Evolutionary conservation across 1,140 invertebrate species (phyloP), one percentile per base, ranked within the genome.

Genomic region (Bradysia coprophila): DNA sequence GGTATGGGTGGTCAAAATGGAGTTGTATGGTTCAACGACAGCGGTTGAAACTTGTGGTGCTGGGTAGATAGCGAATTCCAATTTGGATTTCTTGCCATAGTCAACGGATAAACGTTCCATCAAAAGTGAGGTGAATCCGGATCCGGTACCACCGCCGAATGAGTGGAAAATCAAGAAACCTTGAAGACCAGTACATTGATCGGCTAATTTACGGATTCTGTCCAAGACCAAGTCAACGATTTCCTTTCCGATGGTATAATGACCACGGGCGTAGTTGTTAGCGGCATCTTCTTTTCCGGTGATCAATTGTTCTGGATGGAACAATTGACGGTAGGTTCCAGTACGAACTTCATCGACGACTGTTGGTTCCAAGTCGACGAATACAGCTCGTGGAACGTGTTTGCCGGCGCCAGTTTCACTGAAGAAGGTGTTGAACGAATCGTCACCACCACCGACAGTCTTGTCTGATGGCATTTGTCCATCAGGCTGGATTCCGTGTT

Each of bases 231-330:
- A 54, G 49, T 87, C 82, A 6, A 89, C 78, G 51, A 85, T 80
- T 64, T 86, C 86, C 64, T 85, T 90, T 46, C 86, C 86, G 55
- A 90, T 85, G 44, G 87, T 91, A 69, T 91, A 91, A 64, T 90
- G 86, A 41, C 87, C 86, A 51, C 87, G 70, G 22, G 82, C 84
- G 51, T 87, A 87, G 66, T 89, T 89, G 63, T 88, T 89, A 43
- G 85, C 85, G 21, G 85, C 86, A 59, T 90, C 86, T 64, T 91
- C 85, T 59, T 85, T 85, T 41, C 81, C 81, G 49, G 79, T 84
- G 58, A 86, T 81, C 52, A 87, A 67, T 61, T 86, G 82, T 61
- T 85, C 82, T 40, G 82, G 83, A 58, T 86, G 81, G 71, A 87
- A 89, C 47, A 88, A 67, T 61, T 85, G 80, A 38, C 81, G 67